Evolutionary conservation across 1,140 invertebrate species (phyloP).

Genomic region (Ostrea edulis): DNA sequence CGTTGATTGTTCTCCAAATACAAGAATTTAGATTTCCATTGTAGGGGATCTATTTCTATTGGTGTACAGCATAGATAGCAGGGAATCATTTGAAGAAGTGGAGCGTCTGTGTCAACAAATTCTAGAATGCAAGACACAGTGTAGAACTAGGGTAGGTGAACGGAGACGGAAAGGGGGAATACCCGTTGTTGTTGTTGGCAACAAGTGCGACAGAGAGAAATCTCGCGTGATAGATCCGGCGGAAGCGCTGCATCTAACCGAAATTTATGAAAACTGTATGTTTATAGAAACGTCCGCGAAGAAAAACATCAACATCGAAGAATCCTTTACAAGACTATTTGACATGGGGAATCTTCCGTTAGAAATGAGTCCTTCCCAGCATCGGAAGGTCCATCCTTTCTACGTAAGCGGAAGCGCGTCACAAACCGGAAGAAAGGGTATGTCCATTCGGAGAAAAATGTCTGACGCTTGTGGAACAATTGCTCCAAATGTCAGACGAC

Average conservation of each 20-base stretch:
- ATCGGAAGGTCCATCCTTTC: slow-evolving; percentile 80
- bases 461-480: slow-evolving; percentile 92
- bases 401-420: slow-evolving; percentile 65
- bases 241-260: slow-evolving; percentile 67
- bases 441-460: slow-evolving; percentile 88
- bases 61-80: slow-evolving; percentile 90
- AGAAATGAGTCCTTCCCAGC: slow-evolving; percentile 93
- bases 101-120: slow-evolving; percentile 90
- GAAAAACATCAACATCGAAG: slow-evolving; percentile 88
- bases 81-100: slow-evolving; percentile 92
- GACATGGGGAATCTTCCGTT: slow-evolving; percentile 88
- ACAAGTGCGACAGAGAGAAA: slow-evolving; percentile 88
- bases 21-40: slow-evolving; percentile 37
- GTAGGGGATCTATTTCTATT: slow-evolving; percentile 91
- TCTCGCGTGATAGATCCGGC: slow-evolving; percentile 81
- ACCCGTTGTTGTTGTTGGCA: slow-evolving; percentile 90
- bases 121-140: slow-evolving; percentile 81
- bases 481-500: slow-evolving; percentile 89
- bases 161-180: slow-evolving; percentile 81
- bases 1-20: too few relatives aligned
- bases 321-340: slow-evolving; percentile 90
- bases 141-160: slow-evolving; percentile 49
- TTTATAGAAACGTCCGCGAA: slow-evolving; percentile 91
- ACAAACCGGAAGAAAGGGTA: slow-evolving; percentile 78
- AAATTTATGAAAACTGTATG: slow-evolving; percentile 82